These are phyloP conservation scores for Syritta pipiens DNA, from an alignment of 2,888 invertebrate species.

Conservation along the genomic window DNA sequence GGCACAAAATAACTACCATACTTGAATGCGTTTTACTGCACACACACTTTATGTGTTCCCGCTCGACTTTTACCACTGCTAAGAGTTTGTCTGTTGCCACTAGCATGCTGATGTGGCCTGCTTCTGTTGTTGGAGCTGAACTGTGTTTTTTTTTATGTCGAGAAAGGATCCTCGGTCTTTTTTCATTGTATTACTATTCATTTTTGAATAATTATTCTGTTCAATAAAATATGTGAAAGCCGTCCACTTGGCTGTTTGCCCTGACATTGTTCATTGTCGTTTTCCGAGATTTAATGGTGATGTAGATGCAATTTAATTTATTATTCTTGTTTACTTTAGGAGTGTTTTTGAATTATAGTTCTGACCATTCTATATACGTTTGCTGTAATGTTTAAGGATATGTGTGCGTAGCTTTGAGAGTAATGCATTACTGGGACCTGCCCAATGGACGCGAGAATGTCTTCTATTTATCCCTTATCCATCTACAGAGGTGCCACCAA, in stretches of 20 bases:
- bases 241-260: constrained; percentile 45
- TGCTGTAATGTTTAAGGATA: too few relatives aligned
- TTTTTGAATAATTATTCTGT: constrained; percentile 55
- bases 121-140: background rate
- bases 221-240: constrained; percentile 41
- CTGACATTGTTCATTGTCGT: constrained; percentile 50
- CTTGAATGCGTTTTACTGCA: constrained; percentile 20
- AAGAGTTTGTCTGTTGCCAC: background rate
- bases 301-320: constrained; percentile 48
- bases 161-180: constrained; percentile 21
- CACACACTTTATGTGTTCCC: background rate
- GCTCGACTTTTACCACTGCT: background rate
- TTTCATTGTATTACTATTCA: constrained; percentile 32
- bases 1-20: constrained; percentile 37
- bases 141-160: constrained; percentile 16
- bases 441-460: too few relatives aligned
- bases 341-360: constrained; percentile 11
- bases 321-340: constrained; percentile 24
- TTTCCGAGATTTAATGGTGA: constrained; percentile 34
- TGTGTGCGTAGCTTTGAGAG: too few relatives aligned
- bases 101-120: too few relatives aligned
- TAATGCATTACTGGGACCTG: too few relatives aligned
- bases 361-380: too few relatives aligned
- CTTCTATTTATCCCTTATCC: too few relatives aligned
- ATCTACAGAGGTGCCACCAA: too few relatives aligned